Conservation (phyloP, 2,797 vertebrate species). For the Eulemur coronatus region DNA sequence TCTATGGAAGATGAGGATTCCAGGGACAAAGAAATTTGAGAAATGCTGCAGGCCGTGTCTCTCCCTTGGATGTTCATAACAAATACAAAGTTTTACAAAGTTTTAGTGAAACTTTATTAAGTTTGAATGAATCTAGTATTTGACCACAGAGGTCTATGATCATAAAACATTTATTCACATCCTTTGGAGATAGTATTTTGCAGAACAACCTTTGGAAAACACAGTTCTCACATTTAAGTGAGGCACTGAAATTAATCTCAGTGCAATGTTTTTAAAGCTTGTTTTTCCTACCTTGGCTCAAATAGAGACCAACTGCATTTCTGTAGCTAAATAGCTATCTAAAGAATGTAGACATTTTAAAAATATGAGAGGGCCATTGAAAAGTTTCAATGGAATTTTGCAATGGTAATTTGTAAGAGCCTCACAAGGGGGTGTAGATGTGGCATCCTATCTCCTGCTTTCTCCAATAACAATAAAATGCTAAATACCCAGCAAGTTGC, state of each 20-base stretch:
- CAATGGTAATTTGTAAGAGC: background rate
- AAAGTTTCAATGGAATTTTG: background rate
- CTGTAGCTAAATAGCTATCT: background rate
- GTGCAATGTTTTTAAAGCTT: background rate
- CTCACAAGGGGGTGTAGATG: background rate
- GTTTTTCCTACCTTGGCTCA: background rate
- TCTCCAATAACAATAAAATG: background rate
- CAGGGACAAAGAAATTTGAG: background rate
- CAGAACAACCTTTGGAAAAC: background rate
- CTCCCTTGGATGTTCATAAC: background rate
- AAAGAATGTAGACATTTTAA: background rate
- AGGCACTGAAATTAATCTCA: background rate
- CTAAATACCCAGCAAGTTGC: background rate
- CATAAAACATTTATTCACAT: background rate
- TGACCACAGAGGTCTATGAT: background rate
- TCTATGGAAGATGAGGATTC: background rate
- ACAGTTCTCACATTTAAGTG: background rate
- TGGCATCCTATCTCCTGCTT: background rate
- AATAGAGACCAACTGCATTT: background rate
- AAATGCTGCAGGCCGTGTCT: background rate
- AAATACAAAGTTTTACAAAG: background rate
- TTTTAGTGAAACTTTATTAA: background rate
- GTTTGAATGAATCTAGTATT: background rate
- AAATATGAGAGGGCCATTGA: background rate
- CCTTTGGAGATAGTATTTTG: background rate